Evolutionary conservation across 2,113 vertebrate genomes (phyloP).

Genomic region (Mormyrus iriodes): DNA sequence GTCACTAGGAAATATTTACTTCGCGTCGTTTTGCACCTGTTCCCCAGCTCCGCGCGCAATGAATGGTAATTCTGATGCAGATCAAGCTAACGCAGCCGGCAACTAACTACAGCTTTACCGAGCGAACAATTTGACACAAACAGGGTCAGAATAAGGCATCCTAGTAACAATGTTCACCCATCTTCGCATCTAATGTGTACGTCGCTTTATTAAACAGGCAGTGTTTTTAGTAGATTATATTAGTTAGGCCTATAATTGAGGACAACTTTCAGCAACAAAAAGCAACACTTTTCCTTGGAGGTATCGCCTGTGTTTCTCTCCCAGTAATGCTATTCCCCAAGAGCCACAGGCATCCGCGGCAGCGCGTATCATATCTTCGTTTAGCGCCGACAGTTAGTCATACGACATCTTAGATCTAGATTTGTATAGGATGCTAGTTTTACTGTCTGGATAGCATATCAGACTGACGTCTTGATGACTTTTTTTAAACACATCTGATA

Average conservation of each 20-base stretch:
- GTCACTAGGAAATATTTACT: neutral
- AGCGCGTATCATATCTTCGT: neutral
- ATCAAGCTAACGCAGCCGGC: neutral
- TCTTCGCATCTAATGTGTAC: neutral
- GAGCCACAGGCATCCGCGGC: neutral
- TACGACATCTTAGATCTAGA: neutral
- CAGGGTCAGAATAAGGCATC: neutral
- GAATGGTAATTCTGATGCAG: neutral
- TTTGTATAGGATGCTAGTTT: neutral
- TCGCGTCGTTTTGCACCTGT: conserved; percentile 12
- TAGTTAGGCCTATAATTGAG: neutral
- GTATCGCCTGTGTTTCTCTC: neutral
- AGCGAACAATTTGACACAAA: neutral
- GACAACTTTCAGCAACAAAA: neutral
- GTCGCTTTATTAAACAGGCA: neutral
- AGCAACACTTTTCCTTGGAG: neutral
- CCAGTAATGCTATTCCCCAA: neutral
- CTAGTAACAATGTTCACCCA: neutral
- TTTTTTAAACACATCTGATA: neutral
- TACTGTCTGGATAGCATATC: neutral
- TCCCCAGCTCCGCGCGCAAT: neutral
- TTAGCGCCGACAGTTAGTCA: neutral
- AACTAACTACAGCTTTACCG: neutral
- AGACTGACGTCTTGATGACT: neutral
- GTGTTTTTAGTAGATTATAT: neutral